These are phyloP conservation scores for Corythucha ciliata DNA, from an alignment of 2,888 invertebrate genomes.

Conservation along the genomic window DNA sequence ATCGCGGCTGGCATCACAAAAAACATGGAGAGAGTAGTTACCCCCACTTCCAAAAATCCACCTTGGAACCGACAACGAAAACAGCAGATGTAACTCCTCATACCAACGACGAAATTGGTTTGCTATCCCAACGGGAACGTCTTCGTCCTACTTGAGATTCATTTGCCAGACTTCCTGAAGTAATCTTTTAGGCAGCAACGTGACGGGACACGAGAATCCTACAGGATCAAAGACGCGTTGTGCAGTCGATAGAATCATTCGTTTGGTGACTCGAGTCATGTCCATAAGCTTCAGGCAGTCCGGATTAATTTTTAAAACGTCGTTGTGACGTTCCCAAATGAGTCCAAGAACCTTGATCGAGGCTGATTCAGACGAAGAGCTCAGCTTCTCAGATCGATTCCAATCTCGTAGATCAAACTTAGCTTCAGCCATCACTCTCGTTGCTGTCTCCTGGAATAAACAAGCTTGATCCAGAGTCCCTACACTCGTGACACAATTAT, in stretches of 20 bases:
- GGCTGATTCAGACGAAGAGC: no score
- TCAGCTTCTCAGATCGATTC: not conserved
- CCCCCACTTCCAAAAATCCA: constrained; percentile 36
- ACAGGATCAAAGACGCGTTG: no score
- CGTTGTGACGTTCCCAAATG: constrained; percentile 31
- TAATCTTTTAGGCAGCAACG: no score
- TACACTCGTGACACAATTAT: not conserved
- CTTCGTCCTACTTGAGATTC: no score
- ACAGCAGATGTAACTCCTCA: not conserved
- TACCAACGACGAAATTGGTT: not conserved
- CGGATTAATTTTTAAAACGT: no score
- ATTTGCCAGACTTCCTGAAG: no score
- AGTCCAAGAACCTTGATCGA: constrained; percentile 1
- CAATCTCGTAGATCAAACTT: constrained; percentile 3
- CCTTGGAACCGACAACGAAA: constrained; percentile 25
- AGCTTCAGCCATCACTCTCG: not conserved
- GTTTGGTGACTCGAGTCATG: no score
- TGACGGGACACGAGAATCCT: no score
- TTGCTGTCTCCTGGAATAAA: not conserved
- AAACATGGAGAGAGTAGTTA: not conserved
- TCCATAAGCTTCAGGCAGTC: no score
- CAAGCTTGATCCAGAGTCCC: not conserved
- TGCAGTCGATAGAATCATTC: no score
- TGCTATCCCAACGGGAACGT: constrained; percentile 18
- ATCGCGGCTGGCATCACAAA: constrained; percentile 23